A percentile compares a stretch with the other conserved stretches of the same genome.
phyloP scores from a whole-genome alignment of 2,113 vertebrate genomes.

The Halcyon malimbica region DNA sequence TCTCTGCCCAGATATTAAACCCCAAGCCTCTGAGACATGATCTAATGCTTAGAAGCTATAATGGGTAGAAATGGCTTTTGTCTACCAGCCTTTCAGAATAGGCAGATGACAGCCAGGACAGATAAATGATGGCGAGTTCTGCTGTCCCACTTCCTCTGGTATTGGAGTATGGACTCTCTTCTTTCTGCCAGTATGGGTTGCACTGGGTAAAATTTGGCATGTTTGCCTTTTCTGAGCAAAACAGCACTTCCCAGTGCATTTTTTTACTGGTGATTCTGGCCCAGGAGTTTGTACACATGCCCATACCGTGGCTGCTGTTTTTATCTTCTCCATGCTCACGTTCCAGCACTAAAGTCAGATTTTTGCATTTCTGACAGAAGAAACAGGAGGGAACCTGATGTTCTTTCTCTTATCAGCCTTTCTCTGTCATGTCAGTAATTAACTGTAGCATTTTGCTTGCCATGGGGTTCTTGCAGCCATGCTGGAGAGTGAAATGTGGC shows the following conservation, averaged over 20 bases:
- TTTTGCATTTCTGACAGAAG: background rate
- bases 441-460: background rate
- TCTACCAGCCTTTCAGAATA: background rate
- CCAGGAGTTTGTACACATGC: background rate
- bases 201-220: background rate
- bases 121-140: background rate
- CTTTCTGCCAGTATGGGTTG: background rate
- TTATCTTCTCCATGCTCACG: rapidly evolving
- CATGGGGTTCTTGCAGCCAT: background rate
- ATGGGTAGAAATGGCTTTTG: background rate
- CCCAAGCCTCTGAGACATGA: background rate
- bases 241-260: background rate
- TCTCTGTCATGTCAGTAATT: background rate
- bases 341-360: background rate
- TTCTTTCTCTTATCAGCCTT: background rate
- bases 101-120: background rate
- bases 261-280: background rate
- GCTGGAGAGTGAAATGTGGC: background rate
- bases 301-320: rapidly evolving
- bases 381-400: background rate
- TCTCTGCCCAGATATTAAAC: background rate
- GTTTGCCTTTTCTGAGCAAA: background rate
- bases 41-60: background rate
- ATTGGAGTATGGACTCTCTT: background rate
- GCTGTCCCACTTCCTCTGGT: background rate